Percentiles rank a stretch among this genome's conserved stretches.
phyloP scores from a whole-genome alignment of 2,888 invertebrate genomes.

The Lumbricus terrestris region DNA sequence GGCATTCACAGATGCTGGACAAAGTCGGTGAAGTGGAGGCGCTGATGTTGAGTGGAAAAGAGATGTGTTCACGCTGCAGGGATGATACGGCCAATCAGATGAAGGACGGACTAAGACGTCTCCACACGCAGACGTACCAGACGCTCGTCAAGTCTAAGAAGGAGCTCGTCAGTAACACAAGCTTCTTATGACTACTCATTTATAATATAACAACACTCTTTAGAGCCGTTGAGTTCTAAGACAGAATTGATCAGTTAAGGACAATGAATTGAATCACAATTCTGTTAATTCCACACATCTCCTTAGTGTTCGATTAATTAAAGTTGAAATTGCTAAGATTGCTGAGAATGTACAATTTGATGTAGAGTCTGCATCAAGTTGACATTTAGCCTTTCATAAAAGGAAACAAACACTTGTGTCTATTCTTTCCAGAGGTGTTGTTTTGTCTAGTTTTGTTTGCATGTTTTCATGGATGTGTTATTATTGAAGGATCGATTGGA shows the following conservation, averaged over 20 bases:
- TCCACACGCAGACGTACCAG: constrained; percentile 50
- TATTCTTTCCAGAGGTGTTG: neutral
- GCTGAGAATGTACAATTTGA: neutral
- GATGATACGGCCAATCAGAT: constrained; percentile 50
- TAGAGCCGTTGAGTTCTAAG: neutral
- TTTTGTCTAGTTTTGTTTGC: neutral
- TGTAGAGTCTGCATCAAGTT: neutral
- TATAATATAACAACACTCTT: no score
- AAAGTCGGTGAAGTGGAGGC: constrained; percentile 49
- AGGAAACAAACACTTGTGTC: neutral
- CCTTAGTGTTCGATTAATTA: neutral
- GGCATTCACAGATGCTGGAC: constrained; percentile 41
- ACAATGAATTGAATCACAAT: neutral
- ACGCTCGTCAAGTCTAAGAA: constrained; percentile 51
- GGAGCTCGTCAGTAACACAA: constrained; percentile 21
- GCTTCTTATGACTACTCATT: no score
- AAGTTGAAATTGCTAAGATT: neutral
- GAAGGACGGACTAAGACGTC: constrained; percentile 48
- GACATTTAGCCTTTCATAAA: no score
- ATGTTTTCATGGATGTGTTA: neutral
- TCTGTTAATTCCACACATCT: no score
- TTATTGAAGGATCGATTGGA: constrained; percentile 47
- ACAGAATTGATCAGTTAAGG: neutral
- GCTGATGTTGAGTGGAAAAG: constrained; percentile 52
- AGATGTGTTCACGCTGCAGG: constrained; percentile 48